Percentiles rank a stretch among this genome's conserved stretches.
Evolutionary conservation across 2,113 vertebrate genomes (phyloP).

Genomic region (Toxostoma redivivum): DNA sequence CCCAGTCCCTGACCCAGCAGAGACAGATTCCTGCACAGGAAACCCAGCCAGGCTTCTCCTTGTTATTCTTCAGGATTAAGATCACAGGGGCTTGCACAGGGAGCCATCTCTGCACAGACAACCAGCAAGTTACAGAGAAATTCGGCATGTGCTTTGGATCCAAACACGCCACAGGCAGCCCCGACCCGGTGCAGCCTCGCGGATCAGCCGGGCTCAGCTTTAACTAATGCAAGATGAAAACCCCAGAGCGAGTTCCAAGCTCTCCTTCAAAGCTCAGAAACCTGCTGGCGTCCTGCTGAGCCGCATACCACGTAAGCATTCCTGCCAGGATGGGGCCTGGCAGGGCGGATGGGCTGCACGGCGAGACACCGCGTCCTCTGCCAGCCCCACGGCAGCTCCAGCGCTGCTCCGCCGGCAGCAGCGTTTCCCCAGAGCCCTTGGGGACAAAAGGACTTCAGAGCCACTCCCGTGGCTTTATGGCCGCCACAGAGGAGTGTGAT

Average conservation of each 20-base stretch:
- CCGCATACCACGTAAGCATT: conserved; percentile 38
- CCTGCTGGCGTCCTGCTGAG: conserved; percentile 27
- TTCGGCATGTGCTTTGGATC: not conserved
- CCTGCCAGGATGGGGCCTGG: not conserved
- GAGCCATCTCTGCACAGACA: not conserved
- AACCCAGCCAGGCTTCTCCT: not conserved
- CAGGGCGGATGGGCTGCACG: not conserved
- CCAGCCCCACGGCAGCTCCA: not conserved
- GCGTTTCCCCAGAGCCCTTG: not conserved
- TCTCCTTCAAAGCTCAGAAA: not conserved
- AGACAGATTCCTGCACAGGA: not conserved
- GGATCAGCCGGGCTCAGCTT: not conserved
- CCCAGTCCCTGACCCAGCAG: not conserved
- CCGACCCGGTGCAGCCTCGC: rapidly evolving
- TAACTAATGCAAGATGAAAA: not conserved
- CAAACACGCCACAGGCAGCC: not conserved
- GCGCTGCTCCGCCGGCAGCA: not conserved
- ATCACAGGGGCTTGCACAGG: not conserved
- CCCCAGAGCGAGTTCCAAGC: not conserved
- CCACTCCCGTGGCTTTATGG: not conserved
- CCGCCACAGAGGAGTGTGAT: not conserved
- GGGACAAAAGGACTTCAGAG: not conserved
- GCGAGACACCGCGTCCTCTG: rapidly evolving
- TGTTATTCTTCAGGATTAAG: not conserved
- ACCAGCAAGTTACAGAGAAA: not conserved